Conservation (phyloP, 2,888 invertebrate genomes). For the Gymnoscelis rufifasciata region DNA sequence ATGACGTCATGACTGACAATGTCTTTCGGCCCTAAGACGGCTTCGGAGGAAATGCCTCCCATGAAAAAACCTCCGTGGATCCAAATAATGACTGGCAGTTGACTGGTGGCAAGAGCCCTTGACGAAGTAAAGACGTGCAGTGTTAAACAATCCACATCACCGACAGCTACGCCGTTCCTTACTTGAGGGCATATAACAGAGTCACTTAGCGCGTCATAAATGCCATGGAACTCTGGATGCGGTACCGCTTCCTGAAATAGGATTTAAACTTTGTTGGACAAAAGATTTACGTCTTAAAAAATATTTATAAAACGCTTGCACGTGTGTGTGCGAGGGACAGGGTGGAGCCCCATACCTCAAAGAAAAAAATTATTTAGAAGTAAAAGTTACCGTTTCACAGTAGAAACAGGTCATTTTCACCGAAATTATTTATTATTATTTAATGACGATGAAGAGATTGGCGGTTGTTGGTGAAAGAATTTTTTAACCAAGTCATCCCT, state of each 20-base stretch:
- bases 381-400: no score
- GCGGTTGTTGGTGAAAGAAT: no score
- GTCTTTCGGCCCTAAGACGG: constrained; percentile 39
- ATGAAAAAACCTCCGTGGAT: constrained; percentile 48
- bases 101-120: constrained; percentile 34
- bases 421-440: no score
- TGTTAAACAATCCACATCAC: constrained; percentile 44
- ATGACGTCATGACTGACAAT: constrained; percentile 49
- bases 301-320: no score
- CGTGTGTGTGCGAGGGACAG: no score
- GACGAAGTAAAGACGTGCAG: constrained; percentile 48
- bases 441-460: no score
- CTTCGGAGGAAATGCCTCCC: constrained; percentile 33
- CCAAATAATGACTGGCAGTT: constrained; percentile 48
- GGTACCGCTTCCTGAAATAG: constrained; percentile 38
- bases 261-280: no score
- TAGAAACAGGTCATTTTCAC: no score
- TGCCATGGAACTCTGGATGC: constrained; percentile 35
- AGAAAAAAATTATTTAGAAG: no score
- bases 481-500: no score
- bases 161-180: constrained; percentile 27
- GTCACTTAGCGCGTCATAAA: constrained; percentile 46
- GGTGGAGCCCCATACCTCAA: no score
- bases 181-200: constrained; percentile 49
- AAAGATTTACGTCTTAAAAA: no score